Conservation (phyloP, 2,888 invertebrate species). For the Elmis aenea region DNA sequence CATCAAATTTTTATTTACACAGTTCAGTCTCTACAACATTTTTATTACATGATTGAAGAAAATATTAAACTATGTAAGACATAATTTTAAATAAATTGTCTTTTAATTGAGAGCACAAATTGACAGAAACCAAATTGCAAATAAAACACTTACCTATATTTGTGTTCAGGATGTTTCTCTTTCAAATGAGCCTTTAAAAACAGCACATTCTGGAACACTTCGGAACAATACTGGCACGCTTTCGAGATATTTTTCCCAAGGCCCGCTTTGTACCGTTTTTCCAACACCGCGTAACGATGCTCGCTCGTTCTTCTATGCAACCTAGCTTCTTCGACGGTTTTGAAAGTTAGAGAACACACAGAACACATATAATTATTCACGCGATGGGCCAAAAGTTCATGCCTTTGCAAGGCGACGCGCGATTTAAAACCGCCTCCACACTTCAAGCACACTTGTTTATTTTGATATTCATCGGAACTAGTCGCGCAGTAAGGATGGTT, state of each 20-base stretch:
- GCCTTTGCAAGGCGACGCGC: constrained; percentile 62
- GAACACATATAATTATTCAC: constrained; percentile 61
- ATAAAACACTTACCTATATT: constrained; percentile 63
- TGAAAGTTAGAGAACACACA: constrained; percentile 61
- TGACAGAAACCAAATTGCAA: no score
- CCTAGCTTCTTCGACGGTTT: constrained; percentile 56
- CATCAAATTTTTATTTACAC: no score
- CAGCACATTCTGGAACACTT: constrained; percentile 51
- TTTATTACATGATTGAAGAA: no score
- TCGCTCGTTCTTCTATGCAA: constrained; percentile 60
- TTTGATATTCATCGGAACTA: constrained; percentile 62
- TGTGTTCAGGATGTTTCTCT: constrained; percentile 56
- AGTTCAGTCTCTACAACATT: no score
- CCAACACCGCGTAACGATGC: constrained; percentile 58
- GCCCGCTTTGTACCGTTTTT: constrained; percentile 31
- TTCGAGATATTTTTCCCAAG: constrained; percentile 45
- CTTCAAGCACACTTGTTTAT: constrained; percentile 55
- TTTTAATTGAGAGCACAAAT: no score
- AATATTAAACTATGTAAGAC: no score
- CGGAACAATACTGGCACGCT: constrained; percentile 59
- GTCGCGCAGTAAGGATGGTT: constrained; percentile 46
- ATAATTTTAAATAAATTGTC: no score
- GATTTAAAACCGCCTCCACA: constrained; percentile 60
- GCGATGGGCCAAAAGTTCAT: constrained; percentile 58
- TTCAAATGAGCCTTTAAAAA: constrained; percentile 60